These are phyloP conservation scores for Drosophila mayri DNA, from an alignment of 1,140 invertebrate genomes.

Conservation along the genomic window DNA sequence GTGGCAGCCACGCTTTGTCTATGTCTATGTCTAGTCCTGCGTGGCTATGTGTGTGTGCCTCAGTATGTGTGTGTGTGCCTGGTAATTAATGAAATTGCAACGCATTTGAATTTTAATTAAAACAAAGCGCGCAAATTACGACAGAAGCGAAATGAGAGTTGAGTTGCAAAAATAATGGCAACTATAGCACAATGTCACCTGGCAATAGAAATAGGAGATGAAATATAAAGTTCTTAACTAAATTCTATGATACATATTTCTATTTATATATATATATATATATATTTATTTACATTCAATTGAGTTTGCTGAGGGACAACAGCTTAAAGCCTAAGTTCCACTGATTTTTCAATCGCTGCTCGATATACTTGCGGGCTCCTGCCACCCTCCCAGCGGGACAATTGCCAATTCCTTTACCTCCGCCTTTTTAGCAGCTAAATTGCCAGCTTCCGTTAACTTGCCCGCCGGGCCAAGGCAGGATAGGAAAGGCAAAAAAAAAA, in stretches of 20 bases:
- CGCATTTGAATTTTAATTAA: constrained; percentile 84
- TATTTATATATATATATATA: not conserved
- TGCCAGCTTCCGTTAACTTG: constrained; percentile 80
- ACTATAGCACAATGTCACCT: constrained; percentile 9
- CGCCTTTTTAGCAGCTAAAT: constrained; percentile 82
- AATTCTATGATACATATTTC: not conserved
- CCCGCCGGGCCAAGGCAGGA: constrained; percentile 47
- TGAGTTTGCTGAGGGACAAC: not conserved
- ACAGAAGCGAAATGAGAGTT: constrained; percentile 26
- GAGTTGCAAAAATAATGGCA: constrained; percentile 7
- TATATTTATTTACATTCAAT: constrained; percentile 1
- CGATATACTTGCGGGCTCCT: constrained; percentile 24
- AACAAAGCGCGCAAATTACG: constrained; percentile 79
- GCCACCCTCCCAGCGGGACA: constrained; percentile 33
- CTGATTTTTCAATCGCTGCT: constrained; percentile 55
- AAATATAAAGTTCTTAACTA: not conserved
- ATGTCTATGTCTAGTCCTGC: constrained; percentile 28
- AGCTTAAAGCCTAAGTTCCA: constrained; percentile 10
- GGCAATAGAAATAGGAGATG: not conserved
- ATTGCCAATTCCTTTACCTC: constrained; percentile 51
- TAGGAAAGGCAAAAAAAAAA: constrained; percentile 19
- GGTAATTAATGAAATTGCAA: constrained; percentile 84
- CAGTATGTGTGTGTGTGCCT: constrained; percentile 39
- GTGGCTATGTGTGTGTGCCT: constrained; percentile 11
- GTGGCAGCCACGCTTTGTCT: constrained; percentile 50